Percentiles rank a stretch among this genome's conserved stretches.
Conservation (phyloP, 2,797 vertebrate genomes). For the Carduelis carduelis region DNA sequence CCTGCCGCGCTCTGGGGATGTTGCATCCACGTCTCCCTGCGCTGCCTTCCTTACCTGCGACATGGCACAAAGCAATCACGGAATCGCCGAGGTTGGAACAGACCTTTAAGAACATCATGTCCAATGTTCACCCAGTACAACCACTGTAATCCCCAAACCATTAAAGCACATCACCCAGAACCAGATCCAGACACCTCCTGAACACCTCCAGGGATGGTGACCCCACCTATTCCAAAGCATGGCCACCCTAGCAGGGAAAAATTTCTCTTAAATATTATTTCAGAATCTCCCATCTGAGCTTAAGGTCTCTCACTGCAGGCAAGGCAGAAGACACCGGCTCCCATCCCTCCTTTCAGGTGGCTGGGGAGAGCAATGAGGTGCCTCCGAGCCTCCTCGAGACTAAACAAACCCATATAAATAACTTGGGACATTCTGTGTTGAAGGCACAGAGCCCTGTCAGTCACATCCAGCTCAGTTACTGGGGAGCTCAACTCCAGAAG, state of each 20-base stretch:
- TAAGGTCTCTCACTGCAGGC: background rate
- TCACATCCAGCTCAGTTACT: background rate
- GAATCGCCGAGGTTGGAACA: background rate
- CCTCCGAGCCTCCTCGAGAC: background rate
- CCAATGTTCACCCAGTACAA: background rate
- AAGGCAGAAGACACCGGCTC: rapidly evolving
- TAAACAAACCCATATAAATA: background rate
- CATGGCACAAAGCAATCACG: background rate
- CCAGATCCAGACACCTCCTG: background rate
- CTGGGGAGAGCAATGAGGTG: background rate
- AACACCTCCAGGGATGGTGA: background rate
- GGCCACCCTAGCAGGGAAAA: background rate
- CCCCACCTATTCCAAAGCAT: background rate
- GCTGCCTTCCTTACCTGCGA: background rate
- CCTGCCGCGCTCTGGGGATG: rapidly evolving
- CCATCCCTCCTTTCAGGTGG: background rate
- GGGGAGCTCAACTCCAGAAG: background rate
- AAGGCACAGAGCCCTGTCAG: slow-evolving; percentile 14
- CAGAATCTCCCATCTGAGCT: background rate
- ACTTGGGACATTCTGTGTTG: background rate
- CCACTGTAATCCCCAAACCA: background rate
- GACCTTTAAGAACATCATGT: background rate
- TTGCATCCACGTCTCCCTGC: rapidly evolving
- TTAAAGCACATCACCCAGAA: background rate
- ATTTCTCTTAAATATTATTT: background rate